These are phyloP conservation scores for Drosophila bifasciata DNA, from an alignment of 1,140 invertebrate genomes.

Conservation along the genomic window DNA sequence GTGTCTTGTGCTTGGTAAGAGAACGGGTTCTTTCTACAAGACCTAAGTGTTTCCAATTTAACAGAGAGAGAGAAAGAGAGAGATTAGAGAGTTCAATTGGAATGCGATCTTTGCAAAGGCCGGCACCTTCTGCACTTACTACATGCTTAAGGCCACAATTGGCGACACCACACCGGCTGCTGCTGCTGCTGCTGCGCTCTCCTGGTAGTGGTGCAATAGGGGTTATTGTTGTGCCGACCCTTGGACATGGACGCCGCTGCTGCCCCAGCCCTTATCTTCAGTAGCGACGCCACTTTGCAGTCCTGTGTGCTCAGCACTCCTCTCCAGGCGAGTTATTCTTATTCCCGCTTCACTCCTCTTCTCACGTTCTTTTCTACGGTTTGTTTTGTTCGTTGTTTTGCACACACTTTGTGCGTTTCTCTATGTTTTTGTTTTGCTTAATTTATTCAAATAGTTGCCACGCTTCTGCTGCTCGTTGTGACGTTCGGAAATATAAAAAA, in stretches of 20 bases:
- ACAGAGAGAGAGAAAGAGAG: neutral
- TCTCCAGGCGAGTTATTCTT: conserved; percentile 58
- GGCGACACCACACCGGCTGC: conserved; percentile 79
- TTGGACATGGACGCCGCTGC: conserved; percentile 78
- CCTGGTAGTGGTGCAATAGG: conserved; percentile 41
- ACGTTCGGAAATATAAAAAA: conserved; percentile 1
- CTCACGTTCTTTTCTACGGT: conserved; percentile 29
- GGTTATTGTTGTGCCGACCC: conserved; percentile 38
- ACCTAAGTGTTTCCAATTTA: conserved; percentile 13
- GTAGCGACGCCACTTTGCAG: conserved; percentile 80
- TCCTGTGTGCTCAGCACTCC: conserved; percentile 67
- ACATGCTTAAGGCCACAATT: conserved; percentile 83
- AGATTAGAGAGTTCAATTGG: neutral
- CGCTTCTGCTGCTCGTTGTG: conserved; percentile 24
- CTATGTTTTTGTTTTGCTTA: conserved; percentile 22
- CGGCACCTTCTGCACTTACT: conserved; percentile 58
- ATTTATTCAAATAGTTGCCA: conserved; percentile 21
- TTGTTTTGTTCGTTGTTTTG: conserved; percentile 61
- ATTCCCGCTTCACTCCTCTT: conserved; percentile 26
- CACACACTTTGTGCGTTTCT: conserved; percentile 57
- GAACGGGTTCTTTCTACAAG: conserved; percentile 43
- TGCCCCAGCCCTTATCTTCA: conserved; percentile 74
- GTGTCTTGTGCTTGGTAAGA: conserved; percentile 39
- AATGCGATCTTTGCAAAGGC: too few species aligned
- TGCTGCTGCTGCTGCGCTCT: conserved; percentile 67